These are phyloP conservation scores for Drosophila demipolita DNA, from an alignment of 2,888 invertebrate species.

Conservation along the genomic window DNA sequence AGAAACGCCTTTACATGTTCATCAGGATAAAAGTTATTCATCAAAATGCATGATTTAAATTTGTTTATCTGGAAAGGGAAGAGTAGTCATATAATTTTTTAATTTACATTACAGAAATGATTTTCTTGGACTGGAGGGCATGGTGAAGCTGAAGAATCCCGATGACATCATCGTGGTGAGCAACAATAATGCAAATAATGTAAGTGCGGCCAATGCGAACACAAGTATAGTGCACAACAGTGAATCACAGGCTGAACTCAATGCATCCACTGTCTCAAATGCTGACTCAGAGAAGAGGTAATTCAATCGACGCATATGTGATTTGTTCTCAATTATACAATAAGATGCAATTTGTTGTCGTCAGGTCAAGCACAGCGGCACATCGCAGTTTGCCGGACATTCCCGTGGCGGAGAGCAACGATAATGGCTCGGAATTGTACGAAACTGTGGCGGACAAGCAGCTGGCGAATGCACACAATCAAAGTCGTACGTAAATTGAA, in stretches of 20 bases:
- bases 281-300: conserved; percentile 84
- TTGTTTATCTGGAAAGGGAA: neutral
- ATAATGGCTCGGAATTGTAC: conserved; percentile 93
- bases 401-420: conserved; percentile 89
- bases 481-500: conserved; percentile 83
- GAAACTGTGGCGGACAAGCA: conserved; percentile 91
- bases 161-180: conserved; percentile 87
- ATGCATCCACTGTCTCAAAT: conserved; percentile 83
- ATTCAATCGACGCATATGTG: neutral
- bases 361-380: conserved; percentile 85
- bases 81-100: neutral
- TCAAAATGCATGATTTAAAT: neutral
- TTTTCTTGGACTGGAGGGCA: conserved; percentile 89
- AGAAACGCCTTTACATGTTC: neutral
- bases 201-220: conserved; percentile 21
- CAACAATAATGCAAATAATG: conserved; percentile 42
- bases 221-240: conserved; percentile 67
- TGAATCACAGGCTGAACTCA: conserved; percentile 83
- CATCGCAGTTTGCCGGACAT: conserved; percentile 94
- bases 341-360: neutral
- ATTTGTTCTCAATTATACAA: neutral
- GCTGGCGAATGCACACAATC: conserved; percentile 78
- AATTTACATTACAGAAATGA: conserved; percentile 87
- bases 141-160: conserved; percentile 90
- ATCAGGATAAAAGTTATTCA: neutral